These are phyloP conservation scores for Lucinisca nassula DNA, from an alignment of 2,888 invertebrate species.

Conservation along the genomic window DNA sequence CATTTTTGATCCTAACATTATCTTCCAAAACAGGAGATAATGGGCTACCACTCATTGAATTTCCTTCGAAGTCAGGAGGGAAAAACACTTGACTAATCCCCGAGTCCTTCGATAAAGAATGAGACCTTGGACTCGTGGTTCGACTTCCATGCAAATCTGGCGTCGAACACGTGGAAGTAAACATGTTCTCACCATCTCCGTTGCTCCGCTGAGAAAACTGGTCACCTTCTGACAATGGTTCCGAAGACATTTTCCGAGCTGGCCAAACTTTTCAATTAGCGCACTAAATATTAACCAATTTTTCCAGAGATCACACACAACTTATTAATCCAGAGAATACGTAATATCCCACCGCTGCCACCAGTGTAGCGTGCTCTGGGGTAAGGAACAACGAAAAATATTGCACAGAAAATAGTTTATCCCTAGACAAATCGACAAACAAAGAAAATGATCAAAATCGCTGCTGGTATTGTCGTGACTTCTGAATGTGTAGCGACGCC, in stretches of 20 bases:
- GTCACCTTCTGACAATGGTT: neutral
- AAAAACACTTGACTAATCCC: conserved; percentile 5
- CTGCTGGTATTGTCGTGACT: too few species aligned
- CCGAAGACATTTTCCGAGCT: conserved; percentile 1
- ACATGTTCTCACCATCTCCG: neutral
- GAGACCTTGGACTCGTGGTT: neutral
- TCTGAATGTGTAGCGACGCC: too few species aligned
- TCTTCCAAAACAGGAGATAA: neutral
- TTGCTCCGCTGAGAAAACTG: neutral
- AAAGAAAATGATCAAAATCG: too few species aligned
- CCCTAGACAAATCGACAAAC: too few species aligned
- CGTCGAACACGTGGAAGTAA: conserved; percentile 1
- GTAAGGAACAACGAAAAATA: neutral
- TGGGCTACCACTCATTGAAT: neutral
- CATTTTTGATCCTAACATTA: neutral
- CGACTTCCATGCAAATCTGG: neutral
- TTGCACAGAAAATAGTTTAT: too few species aligned
- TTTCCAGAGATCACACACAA: neutral
- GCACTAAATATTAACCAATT: neutral
- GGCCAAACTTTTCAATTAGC: neutral
- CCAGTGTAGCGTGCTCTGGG: conserved; percentile 3
- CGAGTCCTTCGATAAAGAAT: neutral
- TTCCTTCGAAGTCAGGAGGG: neutral
- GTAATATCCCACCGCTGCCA: neutral
- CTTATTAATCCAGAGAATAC: neutral